phyloP scores from a whole-genome alignment of 2,113 vertebrate genomes.

The Brienomyrus longianalis region DNA sequence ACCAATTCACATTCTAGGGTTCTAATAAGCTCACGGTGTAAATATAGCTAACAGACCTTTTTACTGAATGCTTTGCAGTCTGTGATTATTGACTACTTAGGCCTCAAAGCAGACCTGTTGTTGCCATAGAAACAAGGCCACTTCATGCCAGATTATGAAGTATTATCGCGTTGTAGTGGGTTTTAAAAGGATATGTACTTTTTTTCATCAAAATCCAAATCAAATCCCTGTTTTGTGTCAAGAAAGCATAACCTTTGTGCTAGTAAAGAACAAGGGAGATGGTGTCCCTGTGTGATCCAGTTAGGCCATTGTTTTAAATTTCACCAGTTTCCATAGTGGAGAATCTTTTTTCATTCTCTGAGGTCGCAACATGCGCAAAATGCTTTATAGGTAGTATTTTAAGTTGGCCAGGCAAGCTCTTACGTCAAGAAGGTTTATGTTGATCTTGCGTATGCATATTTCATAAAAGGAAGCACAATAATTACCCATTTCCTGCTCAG shows the following conservation, averaged over 20 bases:
- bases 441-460: not conserved
- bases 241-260: not conserved
- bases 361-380: not conserved
- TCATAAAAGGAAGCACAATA: not conserved
- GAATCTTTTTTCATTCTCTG: not conserved
- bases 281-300: not conserved
- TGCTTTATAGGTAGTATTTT: not conserved
- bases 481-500: not conserved
- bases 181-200: not conserved
- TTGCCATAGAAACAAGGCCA: conserved; percentile 5
- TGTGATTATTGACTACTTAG: not conserved
- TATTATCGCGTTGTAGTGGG: not conserved
- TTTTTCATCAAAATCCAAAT: not conserved
- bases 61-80: not conserved
- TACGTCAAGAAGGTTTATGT: not conserved
- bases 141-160: conserved; percentile 2
- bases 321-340: not conserved
- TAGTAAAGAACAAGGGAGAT: not conserved
- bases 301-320: not conserved
- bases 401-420: not conserved
- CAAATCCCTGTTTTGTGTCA: not conserved
- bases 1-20: not conserved
- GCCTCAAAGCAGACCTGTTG: not conserved
- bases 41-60: not conserved
- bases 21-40: not conserved